These are phyloP conservation scores for Drosophila sordidula DNA, from an alignment of 2,888 invertebrate genomes.

Conservation along the genomic window DNA sequence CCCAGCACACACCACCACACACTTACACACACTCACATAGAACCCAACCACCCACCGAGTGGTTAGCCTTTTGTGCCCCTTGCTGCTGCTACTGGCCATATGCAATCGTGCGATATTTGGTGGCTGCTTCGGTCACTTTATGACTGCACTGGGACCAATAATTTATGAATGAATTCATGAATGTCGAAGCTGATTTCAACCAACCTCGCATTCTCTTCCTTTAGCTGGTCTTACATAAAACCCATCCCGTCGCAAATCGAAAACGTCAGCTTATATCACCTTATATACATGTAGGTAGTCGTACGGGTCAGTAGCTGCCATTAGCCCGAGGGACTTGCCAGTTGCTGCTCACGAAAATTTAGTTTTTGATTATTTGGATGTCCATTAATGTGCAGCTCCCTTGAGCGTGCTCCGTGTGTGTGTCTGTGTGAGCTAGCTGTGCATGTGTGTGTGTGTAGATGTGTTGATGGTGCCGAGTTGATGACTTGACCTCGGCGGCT, in stretches of 20 bases:
- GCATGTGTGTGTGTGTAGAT: conserved; percentile 3
- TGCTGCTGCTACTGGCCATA: conserved; percentile 36
- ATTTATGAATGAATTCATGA: conserved; percentile 81
- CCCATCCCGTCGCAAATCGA: conserved; percentile 47
- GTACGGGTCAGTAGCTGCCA: not conserved
- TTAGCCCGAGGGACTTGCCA: conserved; percentile 50
- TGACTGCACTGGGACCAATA: conserved; percentile 79
- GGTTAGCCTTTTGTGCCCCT: conserved; percentile 3
- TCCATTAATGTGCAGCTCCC: conserved; percentile 77
- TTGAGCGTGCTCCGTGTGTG: conserved; percentile 45
- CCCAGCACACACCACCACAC: not conserved
- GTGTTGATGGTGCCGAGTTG: conserved; percentile 31
- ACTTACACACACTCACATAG: no score
- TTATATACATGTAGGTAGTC: conserved; percentile 3
- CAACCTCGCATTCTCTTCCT: conserved; percentile 6
- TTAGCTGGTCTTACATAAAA: conserved; percentile 42
- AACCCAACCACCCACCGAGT: conserved; percentile 16
- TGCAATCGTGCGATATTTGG: conserved; percentile 76
- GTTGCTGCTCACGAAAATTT: conserved; percentile 57
- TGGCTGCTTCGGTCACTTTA: conserved; percentile 74
- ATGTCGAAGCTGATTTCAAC: conserved; percentile 62
- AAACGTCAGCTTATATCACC: conserved; percentile 58
- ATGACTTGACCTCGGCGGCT: conserved; percentile 45
- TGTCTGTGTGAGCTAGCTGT: no score
- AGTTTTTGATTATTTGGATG: conserved; percentile 79